phyloP scores from a whole-genome alignment of 2,113 vertebrate species.

The Tautogolabrus adspersus region DNA sequence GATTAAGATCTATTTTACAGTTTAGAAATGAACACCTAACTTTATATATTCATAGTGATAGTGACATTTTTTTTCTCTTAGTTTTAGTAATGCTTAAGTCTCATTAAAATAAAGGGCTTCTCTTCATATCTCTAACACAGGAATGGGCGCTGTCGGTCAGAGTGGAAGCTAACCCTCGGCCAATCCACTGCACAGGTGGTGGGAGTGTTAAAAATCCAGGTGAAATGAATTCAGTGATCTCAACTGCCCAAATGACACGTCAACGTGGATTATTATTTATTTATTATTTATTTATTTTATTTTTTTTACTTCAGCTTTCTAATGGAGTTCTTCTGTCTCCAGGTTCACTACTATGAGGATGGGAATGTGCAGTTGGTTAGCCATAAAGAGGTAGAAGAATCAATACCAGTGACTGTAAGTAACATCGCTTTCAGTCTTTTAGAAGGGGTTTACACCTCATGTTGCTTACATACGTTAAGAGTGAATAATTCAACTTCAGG shows the following conservation, averaged over 20 bases:
- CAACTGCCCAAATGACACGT: not conserved
- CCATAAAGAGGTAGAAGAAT: constrained; percentile 98
- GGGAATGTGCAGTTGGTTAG: constrained; percentile 99
- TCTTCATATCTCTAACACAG: constrained; percentile 75
- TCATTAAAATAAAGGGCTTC: not conserved
- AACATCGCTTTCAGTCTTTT: not conserved
- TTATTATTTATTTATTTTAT: no score
- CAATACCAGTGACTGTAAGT: constrained; percentile 95
- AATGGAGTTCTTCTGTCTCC: constrained; percentile 18
- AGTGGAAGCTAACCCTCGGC: constrained; percentile 97
- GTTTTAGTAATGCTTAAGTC: not conserved
- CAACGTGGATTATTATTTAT: not conserved
- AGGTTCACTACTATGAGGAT: constrained; percentile 99
- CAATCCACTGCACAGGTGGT: constrained; percentile 95
- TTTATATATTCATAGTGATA: no score
- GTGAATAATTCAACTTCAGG: not conserved
- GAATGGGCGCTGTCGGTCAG: constrained; percentile 98
- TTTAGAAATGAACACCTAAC: no score
- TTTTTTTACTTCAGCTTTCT: not conserved
- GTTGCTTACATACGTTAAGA: not conserved
- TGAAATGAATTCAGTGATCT: constrained; percentile 59
- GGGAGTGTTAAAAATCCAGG: constrained; percentile 99
- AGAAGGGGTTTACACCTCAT: not conserved
- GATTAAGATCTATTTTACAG: not conserved
- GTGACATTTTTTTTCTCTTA: not conserved